Conservation (phyloP, 2,113 vertebrate genomes). For the Eira barbara region DNA sequence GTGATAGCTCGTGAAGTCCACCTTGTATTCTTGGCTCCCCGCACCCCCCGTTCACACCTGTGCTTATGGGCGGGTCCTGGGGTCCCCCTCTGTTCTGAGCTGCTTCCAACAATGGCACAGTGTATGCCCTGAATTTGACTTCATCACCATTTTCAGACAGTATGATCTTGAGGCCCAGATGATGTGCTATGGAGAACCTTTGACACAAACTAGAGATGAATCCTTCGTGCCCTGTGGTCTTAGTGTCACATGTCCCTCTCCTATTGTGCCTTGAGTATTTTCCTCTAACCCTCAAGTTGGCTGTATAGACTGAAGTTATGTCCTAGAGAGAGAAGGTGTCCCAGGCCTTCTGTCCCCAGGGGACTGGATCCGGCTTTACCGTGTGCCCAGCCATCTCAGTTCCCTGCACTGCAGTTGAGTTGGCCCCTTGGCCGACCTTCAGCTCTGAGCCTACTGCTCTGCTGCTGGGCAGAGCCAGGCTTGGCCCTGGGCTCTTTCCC, state of each 20-base stretch:
- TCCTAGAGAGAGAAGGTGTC: background rate
- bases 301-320: background rate
- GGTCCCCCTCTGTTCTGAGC: background rate
- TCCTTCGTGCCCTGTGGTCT: background rate
- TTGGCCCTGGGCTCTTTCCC: background rate
- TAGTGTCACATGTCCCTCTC: background rate
- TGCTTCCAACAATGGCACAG: background rate
- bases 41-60: background rate
- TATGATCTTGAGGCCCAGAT: background rate
- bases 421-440: accelerated
- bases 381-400: background rate
- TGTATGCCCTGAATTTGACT: background rate
- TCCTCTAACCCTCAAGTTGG: background rate
- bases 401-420: accelerated
- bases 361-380: background rate
- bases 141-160: background rate
- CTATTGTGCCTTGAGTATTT: background rate
- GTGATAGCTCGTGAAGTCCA: accelerated
- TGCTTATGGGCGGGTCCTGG: background rate
- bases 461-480: background rate
- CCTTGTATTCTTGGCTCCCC: accelerated
- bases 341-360: background rate
- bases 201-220: background rate
- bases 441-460: background rate
- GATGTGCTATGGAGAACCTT: background rate